Conservation (phyloP, 2,113 vertebrate genomes). For the Aspiorhynchus laticeps region DNA sequence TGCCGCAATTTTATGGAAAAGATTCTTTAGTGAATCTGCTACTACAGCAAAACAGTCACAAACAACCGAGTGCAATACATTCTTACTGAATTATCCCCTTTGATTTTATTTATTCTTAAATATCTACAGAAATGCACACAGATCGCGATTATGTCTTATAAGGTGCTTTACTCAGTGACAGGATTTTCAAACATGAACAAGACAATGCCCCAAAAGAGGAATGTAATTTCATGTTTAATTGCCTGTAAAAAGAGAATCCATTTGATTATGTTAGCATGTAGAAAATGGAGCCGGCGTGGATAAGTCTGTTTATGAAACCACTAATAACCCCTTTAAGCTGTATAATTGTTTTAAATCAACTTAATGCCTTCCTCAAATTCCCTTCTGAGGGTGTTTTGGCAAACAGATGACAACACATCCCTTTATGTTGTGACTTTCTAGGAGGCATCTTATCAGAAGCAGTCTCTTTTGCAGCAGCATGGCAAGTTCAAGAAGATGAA, state of each 20-base stretch:
- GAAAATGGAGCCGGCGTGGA: neutral
- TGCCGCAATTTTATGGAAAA: neutral
- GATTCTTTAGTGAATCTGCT: neutral
- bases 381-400: conserved; percentile 18
- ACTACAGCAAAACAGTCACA: neutral
- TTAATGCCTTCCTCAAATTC: conserved; percentile 19
- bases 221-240: conserved; percentile 14
- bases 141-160: neutral
- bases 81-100: neutral
- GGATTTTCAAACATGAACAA: conserved; percentile 4
- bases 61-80: neutral
- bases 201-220: neutral
- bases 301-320: conserved; percentile 1
- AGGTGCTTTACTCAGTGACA: neutral
- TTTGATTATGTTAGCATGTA: neutral
- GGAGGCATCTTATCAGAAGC: conserved; percentile 63
- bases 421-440: conserved; percentile 61
- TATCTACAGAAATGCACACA: neutral
- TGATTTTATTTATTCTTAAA: neutral
- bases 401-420: conserved; percentile 39
- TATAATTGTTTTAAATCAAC: conserved; percentile 38
- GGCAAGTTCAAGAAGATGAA: conserved; percentile 70
- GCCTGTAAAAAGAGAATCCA: conserved; percentile 2
- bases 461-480: conserved; percentile 61
- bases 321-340: conserved; percentile 15